Base-by-base conservation (phyloP, 2,797 vertebrate species). In the Okamejei kenojei region DNA sequence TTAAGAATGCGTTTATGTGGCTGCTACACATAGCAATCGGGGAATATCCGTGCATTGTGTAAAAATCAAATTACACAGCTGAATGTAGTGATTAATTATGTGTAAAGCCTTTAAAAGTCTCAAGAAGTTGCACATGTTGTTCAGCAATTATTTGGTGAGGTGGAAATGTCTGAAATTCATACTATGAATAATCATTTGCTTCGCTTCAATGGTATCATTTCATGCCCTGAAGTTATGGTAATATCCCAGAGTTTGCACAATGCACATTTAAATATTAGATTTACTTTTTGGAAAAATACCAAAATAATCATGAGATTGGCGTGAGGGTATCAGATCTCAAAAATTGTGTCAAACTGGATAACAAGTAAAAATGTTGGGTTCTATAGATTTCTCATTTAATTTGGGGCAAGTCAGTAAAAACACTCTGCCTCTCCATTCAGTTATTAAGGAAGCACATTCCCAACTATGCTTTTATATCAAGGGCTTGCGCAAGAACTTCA, bases 371-470 rank as follows among this genome's bases (percentile, higher is more conserved):
- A 35, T 76, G 76, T 92, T 92, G 38, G 38, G 26, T 45, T 29
- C 6, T 45, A n/a, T 11, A 29, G 71, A 54, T 73, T 76, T 76
- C 90, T 92, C 38, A 74, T 29, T 92, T 76, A 38, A 58, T 73
- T 54, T 45, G 17, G 73, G 68, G 10, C 26, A 91, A 76, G n/a
- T 58, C 35, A 11, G 21, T 38, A 74, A 29, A 23, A 68, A 58
- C 84, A 92, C 71, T 45, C 90, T 91, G 90, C 90, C 73, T 91
- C 90, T 21, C 68, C 71, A 58, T 76, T 74, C 38, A 76, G 38
- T 92, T 54, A 92, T 76, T 74, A 71, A 92, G 90, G 90, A 92
- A 92, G 68, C 90, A 92, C 38, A 35, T 88, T 88, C 84, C 84
- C 84, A 35, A 88, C n/a, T 92, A 91, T 91, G 68, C 68, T 74